Evolutionary conservation across 92 coral and sea anemone genomes (phyloP).

Genomic region (Epizoanthus illoricatus): DNA sequence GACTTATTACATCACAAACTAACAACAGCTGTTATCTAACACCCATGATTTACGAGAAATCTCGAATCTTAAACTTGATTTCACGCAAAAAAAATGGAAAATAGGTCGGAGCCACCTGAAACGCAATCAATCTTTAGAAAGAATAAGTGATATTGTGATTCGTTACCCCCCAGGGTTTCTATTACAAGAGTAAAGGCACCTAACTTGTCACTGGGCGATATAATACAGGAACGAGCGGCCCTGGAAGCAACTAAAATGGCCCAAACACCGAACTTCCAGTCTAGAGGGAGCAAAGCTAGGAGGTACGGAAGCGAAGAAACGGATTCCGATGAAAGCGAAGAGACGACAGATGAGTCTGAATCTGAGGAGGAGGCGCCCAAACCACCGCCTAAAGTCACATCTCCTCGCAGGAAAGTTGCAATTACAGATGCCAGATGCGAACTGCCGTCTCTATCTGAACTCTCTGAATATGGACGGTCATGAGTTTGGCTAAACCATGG

Average conservation of each 20-base stretch:
- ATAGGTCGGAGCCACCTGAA: too few relatives aligned
- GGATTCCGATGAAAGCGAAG: not conserved
- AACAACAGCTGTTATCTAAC: too few relatives aligned
- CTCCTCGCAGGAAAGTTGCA: slow-evolving; percentile 33
- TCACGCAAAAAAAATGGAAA: too few relatives aligned
- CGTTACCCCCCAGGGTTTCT: slow-evolving; percentile 6
- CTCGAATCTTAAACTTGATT: too few relatives aligned
- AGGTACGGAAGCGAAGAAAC: not conserved
- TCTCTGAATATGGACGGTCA: not conserved
- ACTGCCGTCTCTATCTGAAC: slow-evolving; percentile 14
- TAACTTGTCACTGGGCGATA: slow-evolving; percentile 35
- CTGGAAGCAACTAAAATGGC: slow-evolving; percentile 28
- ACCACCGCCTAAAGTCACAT: slow-evolving; percentile 23
- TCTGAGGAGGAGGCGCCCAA: slow-evolving; percentile 12
- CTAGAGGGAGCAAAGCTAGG: not conserved
- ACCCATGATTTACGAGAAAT: too few relatives aligned
- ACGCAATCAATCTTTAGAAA: too few relatives aligned
- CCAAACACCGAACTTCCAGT: not conserved
- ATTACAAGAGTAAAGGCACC: slow-evolving; percentile 37
- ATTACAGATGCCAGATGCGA: slow-evolving; percentile 1
- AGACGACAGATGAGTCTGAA: not conserved
- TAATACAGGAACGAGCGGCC: slow-evolving; percentile 36
- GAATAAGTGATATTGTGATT: not conserved
- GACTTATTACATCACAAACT: too few relatives aligned
- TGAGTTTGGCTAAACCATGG: too few relatives aligned